Conservation (phyloP, 2,797 vertebrate genomes). For the Menidia menidia region DNA sequence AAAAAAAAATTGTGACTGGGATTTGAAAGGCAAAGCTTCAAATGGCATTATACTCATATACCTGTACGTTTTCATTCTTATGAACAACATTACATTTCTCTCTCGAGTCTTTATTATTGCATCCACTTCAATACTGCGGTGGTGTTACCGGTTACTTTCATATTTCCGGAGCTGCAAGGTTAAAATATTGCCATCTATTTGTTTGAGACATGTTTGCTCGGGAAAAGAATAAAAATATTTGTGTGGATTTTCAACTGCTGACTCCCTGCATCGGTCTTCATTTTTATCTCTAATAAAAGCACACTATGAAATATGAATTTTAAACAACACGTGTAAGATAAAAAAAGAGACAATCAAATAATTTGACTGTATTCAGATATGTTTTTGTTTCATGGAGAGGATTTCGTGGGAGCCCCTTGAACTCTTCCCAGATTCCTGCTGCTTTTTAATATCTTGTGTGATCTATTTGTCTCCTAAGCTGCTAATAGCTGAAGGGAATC, state of each 20-base stretch:
- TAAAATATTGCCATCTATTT: constrained; percentile 36
- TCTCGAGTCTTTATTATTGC: constrained; percentile 59
- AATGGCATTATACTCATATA: constrained; percentile 31
- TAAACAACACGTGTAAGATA: constrained; percentile 59
- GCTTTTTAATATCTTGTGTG: constrained; percentile 80
- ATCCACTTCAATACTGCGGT: constrained; percentile 22
- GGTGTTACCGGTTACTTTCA: constrained; percentile 29
- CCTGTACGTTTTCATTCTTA: constrained; percentile 47
- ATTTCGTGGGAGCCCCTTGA: constrained; percentile 65
- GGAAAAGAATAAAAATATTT: constrained; percentile 1
- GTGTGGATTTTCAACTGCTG: constrained; percentile 19
- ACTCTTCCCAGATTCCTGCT: constrained; percentile 69
- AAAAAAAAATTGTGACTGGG: constrained; percentile 15
- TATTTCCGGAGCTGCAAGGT: constrained; percentile 33
- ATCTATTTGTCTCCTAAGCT: constrained; percentile 81
- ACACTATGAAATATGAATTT: constrained; percentile 41
- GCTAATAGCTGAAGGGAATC: constrained; percentile 77
- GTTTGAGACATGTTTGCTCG: constrained; percentile 33
- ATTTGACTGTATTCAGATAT: constrained; percentile 60
- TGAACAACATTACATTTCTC: constrained; percentile 49
- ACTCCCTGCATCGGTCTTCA: constrained; percentile 19
- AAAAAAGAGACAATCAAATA: constrained; percentile 41
- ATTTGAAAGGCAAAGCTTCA: constrained; percentile 29
- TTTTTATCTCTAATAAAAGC: constrained; percentile 34
- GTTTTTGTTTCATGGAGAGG: constrained; percentile 59